Conservation (phyloP, 2,888 invertebrate genomes). For the Limenitis camilla region DNA sequence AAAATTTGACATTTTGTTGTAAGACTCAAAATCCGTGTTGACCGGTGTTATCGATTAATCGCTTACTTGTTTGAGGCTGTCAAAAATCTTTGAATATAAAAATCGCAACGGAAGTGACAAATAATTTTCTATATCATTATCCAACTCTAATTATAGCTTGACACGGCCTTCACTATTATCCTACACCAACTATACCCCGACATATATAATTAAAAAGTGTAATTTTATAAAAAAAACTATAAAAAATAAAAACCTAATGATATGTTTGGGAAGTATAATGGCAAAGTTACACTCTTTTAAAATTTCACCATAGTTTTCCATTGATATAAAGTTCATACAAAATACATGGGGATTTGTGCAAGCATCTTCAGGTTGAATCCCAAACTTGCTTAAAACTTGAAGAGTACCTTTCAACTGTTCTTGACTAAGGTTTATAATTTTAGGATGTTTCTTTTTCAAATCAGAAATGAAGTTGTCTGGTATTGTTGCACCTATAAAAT, state of each 20-base stretch:
- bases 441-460: constrained; percentile 51
- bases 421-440: constrained; percentile 43
- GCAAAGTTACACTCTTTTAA: constrained; percentile 77
- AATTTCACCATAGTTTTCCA: constrained; percentile 77
- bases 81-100: no score
- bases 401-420: constrained; percentile 47
- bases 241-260: constrained; percentile 44
- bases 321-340: constrained; percentile 68
- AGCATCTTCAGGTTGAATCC: constrained; percentile 68
- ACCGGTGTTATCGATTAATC: no score
- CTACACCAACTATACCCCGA: no score
- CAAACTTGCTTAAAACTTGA: constrained; percentile 52
- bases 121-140: background rate
- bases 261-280: constrained; percentile 50
- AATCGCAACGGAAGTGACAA: no score
- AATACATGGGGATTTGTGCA: constrained; percentile 72
- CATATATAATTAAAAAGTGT: no score
- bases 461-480: constrained; percentile 31
- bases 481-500: constrained; percentile 40
- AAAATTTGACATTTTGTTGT: no score
- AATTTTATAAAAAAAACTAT: no score
- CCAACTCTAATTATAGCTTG: no score
- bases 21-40: no score
- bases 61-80: no score
- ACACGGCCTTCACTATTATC: no score